Percentiles rank a stretch among this genome's conserved stretches.
These are phyloP conservation scores for Pristis pectinata DNA, from an alignment of 2,797 vertebrate species.

Conservation along the genomic window DNA sequence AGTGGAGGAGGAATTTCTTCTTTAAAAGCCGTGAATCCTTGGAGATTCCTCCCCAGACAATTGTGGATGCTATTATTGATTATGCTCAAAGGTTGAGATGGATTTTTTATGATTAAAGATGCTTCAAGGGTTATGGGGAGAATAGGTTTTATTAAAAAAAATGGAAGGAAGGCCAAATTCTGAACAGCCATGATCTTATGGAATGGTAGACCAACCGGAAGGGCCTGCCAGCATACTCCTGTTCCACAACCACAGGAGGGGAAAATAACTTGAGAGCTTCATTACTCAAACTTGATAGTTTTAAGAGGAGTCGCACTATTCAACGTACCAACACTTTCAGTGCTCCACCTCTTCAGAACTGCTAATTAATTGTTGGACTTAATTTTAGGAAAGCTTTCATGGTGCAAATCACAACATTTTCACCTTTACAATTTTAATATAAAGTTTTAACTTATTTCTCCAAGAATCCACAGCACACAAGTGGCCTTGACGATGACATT, in stretches of 20 bases:
- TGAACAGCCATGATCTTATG: no score
- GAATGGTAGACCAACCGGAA: no score
- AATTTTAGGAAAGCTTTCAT: neutral
- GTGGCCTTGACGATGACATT: neutral
- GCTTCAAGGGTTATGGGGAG: no score
- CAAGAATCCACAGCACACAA: neutral
- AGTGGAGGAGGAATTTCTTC: no score
- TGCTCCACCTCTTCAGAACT: neutral
- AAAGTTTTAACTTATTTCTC: neutral
- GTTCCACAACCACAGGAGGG: neutral
- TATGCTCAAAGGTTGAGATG: no score
- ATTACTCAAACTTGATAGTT: neutral
- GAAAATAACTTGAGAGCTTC: neutral
- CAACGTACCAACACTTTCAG: neutral
- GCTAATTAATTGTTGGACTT: neutral
- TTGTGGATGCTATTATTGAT: no score
- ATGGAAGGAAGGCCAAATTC: no score
- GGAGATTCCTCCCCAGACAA: no score
- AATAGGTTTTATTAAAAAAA: no score
- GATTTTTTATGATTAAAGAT: no score
- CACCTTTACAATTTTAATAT: neutral
- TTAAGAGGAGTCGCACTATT: neutral
- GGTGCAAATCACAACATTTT: neutral
- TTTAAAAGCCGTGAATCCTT: no score
- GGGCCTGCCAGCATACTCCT: neutral